Evolutionary conservation across 2,113 vertebrate species (phyloP).

Genomic region (Nerophis ophidion): DNA sequence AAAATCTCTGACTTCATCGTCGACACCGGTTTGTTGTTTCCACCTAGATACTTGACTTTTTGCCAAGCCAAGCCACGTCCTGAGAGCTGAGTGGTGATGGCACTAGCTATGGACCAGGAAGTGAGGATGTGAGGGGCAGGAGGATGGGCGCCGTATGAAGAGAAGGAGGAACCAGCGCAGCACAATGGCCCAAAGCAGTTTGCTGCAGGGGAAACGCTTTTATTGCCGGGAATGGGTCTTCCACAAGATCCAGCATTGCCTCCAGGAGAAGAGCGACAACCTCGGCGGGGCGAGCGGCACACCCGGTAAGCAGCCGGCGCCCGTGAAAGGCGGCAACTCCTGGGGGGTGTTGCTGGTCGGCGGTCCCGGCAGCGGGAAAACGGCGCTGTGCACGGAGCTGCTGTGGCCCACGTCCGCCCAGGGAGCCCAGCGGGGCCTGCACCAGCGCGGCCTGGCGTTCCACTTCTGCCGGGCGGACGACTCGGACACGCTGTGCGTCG

Average conservation of each 20-base stretch:
- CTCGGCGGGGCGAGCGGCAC: conserved; percentile 64
- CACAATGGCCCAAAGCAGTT: conserved; percentile 94
- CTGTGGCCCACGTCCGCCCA: conserved; percentile 87
- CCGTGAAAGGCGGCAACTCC: conserved; percentile 69
- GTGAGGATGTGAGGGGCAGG: conserved; percentile 39
- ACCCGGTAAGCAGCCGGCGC: conserved; percentile 71
- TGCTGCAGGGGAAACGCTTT: conserved; percentile 95
- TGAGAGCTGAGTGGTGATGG: no score
- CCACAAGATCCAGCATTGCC: conserved; percentile 98
- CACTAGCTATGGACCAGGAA: not conserved
- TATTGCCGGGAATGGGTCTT: conserved; percentile 99
- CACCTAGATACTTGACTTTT: conserved; percentile 50
- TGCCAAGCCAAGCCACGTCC: conserved; percentile 6
- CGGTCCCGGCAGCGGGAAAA: conserved; percentile 94
- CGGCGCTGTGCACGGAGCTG: conserved; percentile 89
- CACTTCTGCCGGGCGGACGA: conserved; percentile 96
- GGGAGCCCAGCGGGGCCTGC: conserved; percentile 79
- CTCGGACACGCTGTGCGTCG: conserved; percentile 85
- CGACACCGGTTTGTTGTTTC: conserved; percentile 39
- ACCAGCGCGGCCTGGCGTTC: conserved; percentile 85
- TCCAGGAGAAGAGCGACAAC: conserved; percentile 90
- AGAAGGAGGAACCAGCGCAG: conserved; percentile 59
- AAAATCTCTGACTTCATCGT: conserved; percentile 54
- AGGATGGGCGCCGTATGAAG: conserved; percentile 69
- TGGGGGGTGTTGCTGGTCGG: conserved; percentile 95